Percentiles rank a stretch among this genome's conserved stretches.
phyloP scores from a whole-genome alignment of 2,888 invertebrate genomes.

The Synanthedon formicaeformis region DNA sequence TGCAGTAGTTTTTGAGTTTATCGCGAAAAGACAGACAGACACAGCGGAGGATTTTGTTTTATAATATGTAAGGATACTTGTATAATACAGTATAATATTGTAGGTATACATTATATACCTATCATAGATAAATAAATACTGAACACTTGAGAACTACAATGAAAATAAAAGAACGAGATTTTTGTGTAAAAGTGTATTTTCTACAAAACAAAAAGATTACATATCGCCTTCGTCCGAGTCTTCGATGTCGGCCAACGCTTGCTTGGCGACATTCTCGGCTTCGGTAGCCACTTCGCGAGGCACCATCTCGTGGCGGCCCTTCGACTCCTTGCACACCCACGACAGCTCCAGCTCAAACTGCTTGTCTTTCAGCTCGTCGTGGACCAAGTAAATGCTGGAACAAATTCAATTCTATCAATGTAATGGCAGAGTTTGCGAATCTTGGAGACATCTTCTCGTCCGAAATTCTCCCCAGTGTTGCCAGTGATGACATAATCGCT shows the following conservation, averaged over 20 bases:
- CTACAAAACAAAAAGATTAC: conserved; percentile 48
- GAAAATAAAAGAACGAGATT: neutral
- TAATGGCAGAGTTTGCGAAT: too few relatives aligned
- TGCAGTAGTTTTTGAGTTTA: too few relatives aligned
- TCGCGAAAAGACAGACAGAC: too few relatives aligned
- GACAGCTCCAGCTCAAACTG: conserved; percentile 95
- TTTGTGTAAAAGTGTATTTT: conserved; percentile 45
- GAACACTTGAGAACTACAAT: too few relatives aligned
- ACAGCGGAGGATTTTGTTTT: too few relatives aligned
- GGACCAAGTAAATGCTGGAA: conserved; percentile 84
- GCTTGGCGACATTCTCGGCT: conserved; percentile 91
- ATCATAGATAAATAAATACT: too few relatives aligned
- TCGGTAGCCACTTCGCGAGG: conserved; percentile 80
- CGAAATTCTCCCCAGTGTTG: too few relatives aligned
- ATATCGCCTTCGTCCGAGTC: conserved; percentile 85
- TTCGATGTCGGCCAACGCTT: conserved; percentile 87
- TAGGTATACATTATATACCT: too few relatives aligned
- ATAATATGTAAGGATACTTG: too few relatives aligned
- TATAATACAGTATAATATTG: too few relatives aligned
- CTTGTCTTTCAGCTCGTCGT: conserved; percentile 95
- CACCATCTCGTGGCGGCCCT: conserved; percentile 85
- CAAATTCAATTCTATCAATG: neutral
- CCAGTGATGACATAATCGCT: too few relatives aligned
- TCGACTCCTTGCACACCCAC: conserved; percentile 88
- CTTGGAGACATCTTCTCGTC: too few relatives aligned